Base-by-base conservation (phyloP, 2,797 vertebrate species). In the Enteromius viviparus region DNA sequence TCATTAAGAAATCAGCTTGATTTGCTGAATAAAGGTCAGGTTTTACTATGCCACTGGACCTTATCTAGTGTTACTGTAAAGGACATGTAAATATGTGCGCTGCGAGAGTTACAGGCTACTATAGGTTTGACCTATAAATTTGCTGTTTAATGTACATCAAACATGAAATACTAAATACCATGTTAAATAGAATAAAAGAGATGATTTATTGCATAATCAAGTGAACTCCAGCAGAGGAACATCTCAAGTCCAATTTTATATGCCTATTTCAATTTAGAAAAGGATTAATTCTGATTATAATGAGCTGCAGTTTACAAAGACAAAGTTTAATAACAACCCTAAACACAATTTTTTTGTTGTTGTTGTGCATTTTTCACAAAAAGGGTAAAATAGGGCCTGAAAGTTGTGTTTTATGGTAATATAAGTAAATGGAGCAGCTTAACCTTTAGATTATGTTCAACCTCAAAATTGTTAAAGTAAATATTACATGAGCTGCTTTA, bases 11-110 rank as follows among this genome's bases (percentile, higher is more conserved):
- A 95, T 91, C 87, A 90, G 92, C 91, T 93, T 94, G 82, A 94
- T 94, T 94, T 93, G 93, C 93, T 91, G 92, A 94, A 93, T 94
- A 95, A 95, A 95, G 95, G 94, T 95, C 94, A 94, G 86, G 72
- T 88, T 74, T 82, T 89, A 91, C 88, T 83, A 87, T 89, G 90
- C 88, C 87, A 90, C 26, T 60, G 15, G 17, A 75, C 21, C 7
- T n/a, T 42, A 51, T 51, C 8, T 6, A 42, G 3, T 3, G 4
- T 40, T 11, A 58, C 29, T 45, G 17, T 15, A n/a, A 60, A 47
- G 60, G 0, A 80, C 34, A 29, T 70, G 51, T 53, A 40, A 26
- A 34, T 11, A 32, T 68, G n/a, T 37, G 17, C 70, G 32, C 6
- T n/a, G 29, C 34, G 10, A 53, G 11, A 32, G 14, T 26, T 47